Evolutionary conservation across 2,797 vertebrate genomes (phyloP).

Genomic region (Melanotaenia parkinsoni): DNA sequence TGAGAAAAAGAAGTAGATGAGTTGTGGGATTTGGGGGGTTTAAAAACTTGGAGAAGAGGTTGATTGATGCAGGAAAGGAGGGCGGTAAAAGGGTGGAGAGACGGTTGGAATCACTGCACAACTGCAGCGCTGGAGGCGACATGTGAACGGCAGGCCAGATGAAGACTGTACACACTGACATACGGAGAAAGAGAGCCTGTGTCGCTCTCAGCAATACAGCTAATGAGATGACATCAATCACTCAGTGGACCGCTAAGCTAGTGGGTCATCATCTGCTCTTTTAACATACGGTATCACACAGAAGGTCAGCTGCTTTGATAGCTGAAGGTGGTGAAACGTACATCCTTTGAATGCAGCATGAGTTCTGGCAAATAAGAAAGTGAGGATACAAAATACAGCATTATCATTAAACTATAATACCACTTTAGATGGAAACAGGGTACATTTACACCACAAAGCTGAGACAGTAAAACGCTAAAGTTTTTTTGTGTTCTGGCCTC

Average conservation of each 20-base stretch:
- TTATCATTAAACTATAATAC: conserved; percentile 6
- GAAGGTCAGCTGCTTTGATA: conserved; percentile 63
- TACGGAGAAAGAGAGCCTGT: conserved; percentile 25
- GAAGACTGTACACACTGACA: conserved; percentile 33
- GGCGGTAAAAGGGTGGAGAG: conserved; percentile 33
- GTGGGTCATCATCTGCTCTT: conserved; percentile 62
- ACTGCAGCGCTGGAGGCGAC: conserved; percentile 31
- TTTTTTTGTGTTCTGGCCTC: too few species aligned
- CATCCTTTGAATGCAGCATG: conserved; percentile 18
- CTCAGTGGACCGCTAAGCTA: conserved; percentile 51
- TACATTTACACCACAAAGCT: not conserved
- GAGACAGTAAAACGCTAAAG: too few species aligned
- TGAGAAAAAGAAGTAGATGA: conserved; percentile 68
- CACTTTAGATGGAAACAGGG: conserved; percentile 6
- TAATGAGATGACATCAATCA: conserved; percentile 79
- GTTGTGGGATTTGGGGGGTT: conserved; percentile 72
- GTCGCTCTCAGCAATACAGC: conserved; percentile 50
- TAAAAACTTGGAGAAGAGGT: conserved; percentile 60
- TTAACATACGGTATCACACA: conserved; percentile 58
- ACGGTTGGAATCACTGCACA: conserved; percentile 33
- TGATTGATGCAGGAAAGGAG: conserved; percentile 60
- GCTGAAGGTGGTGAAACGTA: conserved; percentile 43
- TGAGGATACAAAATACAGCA: conserved; percentile 4
- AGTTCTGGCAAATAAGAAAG: conserved; percentile 6
- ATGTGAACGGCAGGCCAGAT: conserved; percentile 17